A percentile compares a stretch with the other conserved stretches of the same genome.
Evolutionary conservation across 1,140 invertebrate genomes (phyloP).

Genomic region (Nylanderia fulva): DNA sequence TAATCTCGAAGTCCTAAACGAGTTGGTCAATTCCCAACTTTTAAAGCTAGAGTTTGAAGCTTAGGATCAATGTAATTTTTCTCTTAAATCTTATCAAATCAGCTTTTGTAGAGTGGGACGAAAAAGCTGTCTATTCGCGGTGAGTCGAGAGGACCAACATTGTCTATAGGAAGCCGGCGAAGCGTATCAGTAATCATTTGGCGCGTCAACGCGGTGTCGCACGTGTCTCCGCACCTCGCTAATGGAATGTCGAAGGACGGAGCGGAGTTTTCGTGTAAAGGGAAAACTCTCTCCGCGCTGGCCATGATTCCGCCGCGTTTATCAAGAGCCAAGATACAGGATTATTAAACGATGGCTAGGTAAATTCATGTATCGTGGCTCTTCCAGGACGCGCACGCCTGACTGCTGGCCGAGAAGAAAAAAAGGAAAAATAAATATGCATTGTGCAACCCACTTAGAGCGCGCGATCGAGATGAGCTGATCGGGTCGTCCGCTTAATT

Average conservation of each 20-base stretch:
- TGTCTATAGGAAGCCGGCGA: conserved; percentile 29
- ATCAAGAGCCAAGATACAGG: conserved; percentile 3
- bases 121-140: conserved; percentile 24
- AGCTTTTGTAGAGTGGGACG: neutral
- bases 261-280: conserved; percentile 11
- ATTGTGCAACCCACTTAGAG: conserved; percentile 39
- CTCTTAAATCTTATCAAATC: too few species aligned
- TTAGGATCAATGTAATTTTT: too few species aligned
- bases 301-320: conserved; percentile 3
- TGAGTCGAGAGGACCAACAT: conserved; percentile 38
- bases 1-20: too few species aligned
- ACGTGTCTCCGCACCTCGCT: conserved; percentile 58
- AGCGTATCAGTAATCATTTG: neutral
- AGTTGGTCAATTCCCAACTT: too few species aligned
- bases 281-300: conserved; percentile 14
- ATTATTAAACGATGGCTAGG: neutral
- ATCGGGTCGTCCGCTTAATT: conserved; percentile 62
- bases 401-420: conserved; percentile 27
- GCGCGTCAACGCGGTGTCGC: conserved; percentile 18
- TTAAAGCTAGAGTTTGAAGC: too few species aligned
- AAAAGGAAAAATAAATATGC: conserved; percentile 18
- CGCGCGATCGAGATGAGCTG: conserved; percentile 31
- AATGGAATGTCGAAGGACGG: conserved; percentile 36
- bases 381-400: neutral
- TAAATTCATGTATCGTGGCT: neutral